Base-by-base conservation (phyloP, 2,113 vertebrate genomes). In the Rutilus rutilus region DNA sequence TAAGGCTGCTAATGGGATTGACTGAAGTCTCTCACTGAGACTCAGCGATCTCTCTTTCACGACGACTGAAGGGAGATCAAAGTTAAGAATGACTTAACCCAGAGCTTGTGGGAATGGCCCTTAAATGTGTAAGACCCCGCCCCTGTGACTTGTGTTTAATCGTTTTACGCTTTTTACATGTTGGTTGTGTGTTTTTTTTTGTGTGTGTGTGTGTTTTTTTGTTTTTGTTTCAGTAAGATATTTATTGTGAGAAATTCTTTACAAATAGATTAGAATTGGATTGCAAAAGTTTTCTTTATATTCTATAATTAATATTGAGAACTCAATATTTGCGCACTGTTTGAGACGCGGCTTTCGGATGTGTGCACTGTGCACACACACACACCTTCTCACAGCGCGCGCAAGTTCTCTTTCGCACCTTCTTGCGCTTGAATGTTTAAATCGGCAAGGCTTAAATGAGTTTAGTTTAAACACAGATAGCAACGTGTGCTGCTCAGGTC, bases 1-100 rank as follows among this genome's bases (percentile, higher is more conserved):
- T 69, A 78, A 47, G 11, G 17, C 69, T 23, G 83, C 52, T 67
- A 82, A 78, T 54, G 42, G 42, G 79, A 82, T 82, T 82, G 78
- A 45, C 47, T n/a, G 27, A 27, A 78, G 77, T 57, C 30, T 39
- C 45, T 52, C n/a, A 30, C 47, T 11, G 71, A 52, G 14, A 30
- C 47, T 11, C 79, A 36, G 14, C 5, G 2, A 80, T 81, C 25
- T 45, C 23, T 57, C 81, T 47, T 73, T 74, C 52, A 36, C 11
- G 65, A 50, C 0, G n/a, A 36, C 42, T 76, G 64, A 39, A 23
- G 64, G 74, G 25, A 83, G 84, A 82, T 82, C 14, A 54, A 25
- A 42, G 52, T 73, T 39, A 65, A 75, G 71, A 69, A 17, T 17
- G 39, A 3, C 25, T 80, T 78, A 39, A 59, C 33, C 1, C 54